Base-by-base conservation (phyloP, 2,888 invertebrate species). In the Sinelater perroti region DNA sequence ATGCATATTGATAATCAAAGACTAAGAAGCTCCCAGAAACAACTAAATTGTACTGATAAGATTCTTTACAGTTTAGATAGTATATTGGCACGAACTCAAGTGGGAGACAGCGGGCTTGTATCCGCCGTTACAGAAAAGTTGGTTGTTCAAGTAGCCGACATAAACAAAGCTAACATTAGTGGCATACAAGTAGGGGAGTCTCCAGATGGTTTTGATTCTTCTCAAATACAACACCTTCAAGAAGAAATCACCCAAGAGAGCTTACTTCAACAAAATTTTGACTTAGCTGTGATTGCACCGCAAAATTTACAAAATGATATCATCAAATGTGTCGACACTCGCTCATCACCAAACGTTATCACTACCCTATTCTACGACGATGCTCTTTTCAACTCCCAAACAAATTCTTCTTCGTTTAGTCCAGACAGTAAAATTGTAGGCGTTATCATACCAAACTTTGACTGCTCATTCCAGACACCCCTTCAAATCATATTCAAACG, bases 31-130 rank as follows among this genome's bases (percentile, higher is more conserved):
- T 45, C 82, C 62, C 79, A 83, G 4, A 78, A 79, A 70, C 79
- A 79, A 10, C 77, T 87, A 45, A 86, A 86, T 73, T 83, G 86
- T 6, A 85, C 86, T 1, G 86, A 86, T 70, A 80, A 81, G 6
- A 79, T 87, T 55, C 73, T 87, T 35, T 84, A 85, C 66, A 80
- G 82, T 11, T 76, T 86, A 24, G 84, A 82, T 67, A 76, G 78
- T 57, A 78, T 84, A 13, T 79, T 85, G 61, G 18, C 14, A 8
- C 3, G 78, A 65, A 77, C 80, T 50, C 26, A 46, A 16, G 3
- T 13, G 20, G 24, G 17, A 11, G 30, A 40, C 16, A 16, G 13
- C 20, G 47, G 36, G 7, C 44, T 47, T n/a, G 14, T n/a, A 11
- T 38, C 36, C 11, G 35, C 30, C 7, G 26, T 60, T 2, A 33